Evolutionary conservation across 1,140 invertebrate genomes (phyloP), one percentile per base, ranked within the genome.

Genomic region (Cotesia vestalis): DNA sequence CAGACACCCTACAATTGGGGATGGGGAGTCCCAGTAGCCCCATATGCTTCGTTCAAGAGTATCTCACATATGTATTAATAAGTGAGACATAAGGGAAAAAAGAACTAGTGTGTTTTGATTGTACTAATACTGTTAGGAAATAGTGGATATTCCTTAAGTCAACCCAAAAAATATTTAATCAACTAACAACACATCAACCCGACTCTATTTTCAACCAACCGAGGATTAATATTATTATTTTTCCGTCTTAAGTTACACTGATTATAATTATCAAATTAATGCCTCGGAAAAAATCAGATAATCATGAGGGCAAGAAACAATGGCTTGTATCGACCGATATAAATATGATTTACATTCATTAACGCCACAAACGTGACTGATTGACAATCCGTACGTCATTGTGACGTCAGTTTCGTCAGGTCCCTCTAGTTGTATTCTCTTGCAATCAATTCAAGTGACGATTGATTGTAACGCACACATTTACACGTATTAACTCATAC

Each of bases 341-440:
- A 46, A n/a, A 61, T 11, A 72, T 78, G 74, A 85, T 86, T 85
- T 86, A 82, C 83, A 86, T 86, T 81, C 80, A 86, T 85, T 80
- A 83, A 81, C 80, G 78, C 79, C 75, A 85, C 85, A 86, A 85
- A 83, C 82, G 80, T 78, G 78, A 83, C 84, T 86, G 85, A 86
- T 86, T 86, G 84, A 85, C 83, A 85, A 86, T 86, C 79, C 81
- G 80, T 81, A 76, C 78, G 83, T 85, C 84, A 86, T 85, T 85
- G 84, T 85, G 81, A 85, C 81, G 81, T 84, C 80, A 81, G 77
- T 83, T 80, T 79, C 79, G 79, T 78, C 77, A 11, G 11, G 34
- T 77, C 70, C 75, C 59, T 72, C 64, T 57, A 5, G 35, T 63
- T 71, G 66, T 57, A 27, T 46, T 53, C 51, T 55, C 75, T 84